A percentile compares a stretch with the other conserved stretches of the same genome.
Evolutionary conservation across 1,140 invertebrate species (phyloP).

Genomic region (Physella acuta): DNA sequence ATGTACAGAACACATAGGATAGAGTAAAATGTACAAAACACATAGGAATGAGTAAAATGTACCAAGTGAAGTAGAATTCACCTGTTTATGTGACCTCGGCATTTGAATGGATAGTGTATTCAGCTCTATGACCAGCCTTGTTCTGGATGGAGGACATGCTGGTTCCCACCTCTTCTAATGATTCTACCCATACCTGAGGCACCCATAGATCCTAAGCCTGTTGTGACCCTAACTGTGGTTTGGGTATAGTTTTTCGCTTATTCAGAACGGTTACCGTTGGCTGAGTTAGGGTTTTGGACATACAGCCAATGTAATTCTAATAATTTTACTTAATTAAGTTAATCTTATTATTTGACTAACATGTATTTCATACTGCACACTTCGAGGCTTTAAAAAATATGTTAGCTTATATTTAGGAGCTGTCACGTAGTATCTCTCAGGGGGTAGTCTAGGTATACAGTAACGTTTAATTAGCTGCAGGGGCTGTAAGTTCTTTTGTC

Average conservation of each 20-base stretch:
- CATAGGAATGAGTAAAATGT: too few species aligned
- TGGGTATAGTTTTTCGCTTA: slow-evolving; percentile 7
- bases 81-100: too few species aligned
- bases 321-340: slow-evolving; percentile 6
- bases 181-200: too few species aligned
- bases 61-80: too few species aligned
- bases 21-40: too few species aligned
- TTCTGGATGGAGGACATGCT: too few species aligned
- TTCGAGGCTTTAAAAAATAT: slow-evolving; percentile 46
- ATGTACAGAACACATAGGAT: too few species aligned
- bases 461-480: slow-evolving; percentile 87
- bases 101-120: too few species aligned
- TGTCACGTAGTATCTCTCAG: slow-evolving; percentile 83
- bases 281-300: slow-evolving; percentile 16
- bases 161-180: too few species aligned
- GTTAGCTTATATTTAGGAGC: slow-evolving; percentile 77
- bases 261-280: slow-evolving; percentile 19
- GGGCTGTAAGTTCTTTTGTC: slow-evolving; percentile 81
- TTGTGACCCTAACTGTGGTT: slow-evolving; percentile 16
- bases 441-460: slow-evolving; percentile 84
- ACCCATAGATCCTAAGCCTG: slow-evolving; percentile 10
- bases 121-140: too few species aligned
- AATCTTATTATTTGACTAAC: slow-evolving; percentile 7
- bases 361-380: slow-evolving; percentile 6
- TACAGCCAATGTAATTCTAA: slow-evolving; percentile 3